Evolutionary conservation across 1,140 invertebrate species (phyloP).

Genomic region (Planococcus citri): DNA sequence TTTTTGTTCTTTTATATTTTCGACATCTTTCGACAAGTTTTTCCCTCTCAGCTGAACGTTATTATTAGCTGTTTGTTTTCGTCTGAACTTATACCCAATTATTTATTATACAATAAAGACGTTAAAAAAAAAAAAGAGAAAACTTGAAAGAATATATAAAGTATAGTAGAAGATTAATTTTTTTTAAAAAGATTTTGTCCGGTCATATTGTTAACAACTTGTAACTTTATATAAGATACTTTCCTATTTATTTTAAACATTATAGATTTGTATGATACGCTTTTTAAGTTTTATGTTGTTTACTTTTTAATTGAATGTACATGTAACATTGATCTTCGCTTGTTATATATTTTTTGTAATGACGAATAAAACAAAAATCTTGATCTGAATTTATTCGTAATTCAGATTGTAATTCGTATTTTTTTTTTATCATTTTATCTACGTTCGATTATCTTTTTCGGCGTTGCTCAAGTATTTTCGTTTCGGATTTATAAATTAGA

Average conservation of each 20-base stretch:
- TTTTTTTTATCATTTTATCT: not conserved
- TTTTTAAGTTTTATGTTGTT: constrained; percentile 18
- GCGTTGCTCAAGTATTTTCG: too few species aligned
- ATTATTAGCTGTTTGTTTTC: not conserved
- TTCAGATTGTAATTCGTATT: not conserved
- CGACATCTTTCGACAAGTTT: not conserved
- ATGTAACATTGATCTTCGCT: constrained; percentile 6
- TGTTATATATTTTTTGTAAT: constrained; percentile 7
- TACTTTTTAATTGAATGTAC: constrained; percentile 15
- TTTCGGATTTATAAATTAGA: too few species aligned
- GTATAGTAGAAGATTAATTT: not conserved
- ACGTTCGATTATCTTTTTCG: too few species aligned
- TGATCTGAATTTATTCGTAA: not conserved
- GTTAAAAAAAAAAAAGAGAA: too few species aligned
- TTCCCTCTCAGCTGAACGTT: not conserved
- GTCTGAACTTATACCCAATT: too few species aligned
- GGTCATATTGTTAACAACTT: constrained; percentile 14
- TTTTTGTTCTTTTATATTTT: not conserved
- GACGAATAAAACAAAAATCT: not conserved
- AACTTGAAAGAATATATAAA: not conserved
- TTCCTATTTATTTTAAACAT: constrained; percentile 19
- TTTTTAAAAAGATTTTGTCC: constrained; percentile 12
- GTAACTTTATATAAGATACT: constrained; percentile 14
- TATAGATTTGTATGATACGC: constrained; percentile 17
- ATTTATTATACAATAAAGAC: too few species aligned